phyloP scores from a whole-genome alignment of 37 sponge, comb jelly and placozoan genomes.

The Halisarca cf. caerulea region DNA sequence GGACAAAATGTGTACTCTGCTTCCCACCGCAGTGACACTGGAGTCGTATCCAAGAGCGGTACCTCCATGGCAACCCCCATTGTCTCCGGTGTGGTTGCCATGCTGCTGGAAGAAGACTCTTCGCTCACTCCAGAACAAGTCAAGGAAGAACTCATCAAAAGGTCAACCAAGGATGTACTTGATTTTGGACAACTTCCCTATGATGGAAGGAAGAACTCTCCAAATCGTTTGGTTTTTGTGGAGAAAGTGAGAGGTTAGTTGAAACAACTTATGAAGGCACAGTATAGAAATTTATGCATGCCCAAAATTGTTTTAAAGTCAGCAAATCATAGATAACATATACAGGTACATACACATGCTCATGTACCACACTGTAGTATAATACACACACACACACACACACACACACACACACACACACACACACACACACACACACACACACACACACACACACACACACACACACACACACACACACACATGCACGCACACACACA shows the following conservation, averaged over 20 bases:
- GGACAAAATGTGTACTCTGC: background rate
- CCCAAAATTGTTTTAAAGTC: no score
- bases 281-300: no score
- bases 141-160: slow-evolving; percentile 35
- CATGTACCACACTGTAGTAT: no score
- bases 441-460: no score
- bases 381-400: no score
- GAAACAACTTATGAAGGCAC: no score
- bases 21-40: background rate
- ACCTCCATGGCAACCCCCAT: slow-evolving; percentile 75
- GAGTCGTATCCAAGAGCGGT: slow-evolving; percentile 38
- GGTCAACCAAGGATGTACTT: slow-evolving; percentile 27
- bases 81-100: slow-evolving; percentile 61
- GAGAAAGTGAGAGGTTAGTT: background rate
- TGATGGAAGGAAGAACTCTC: background rate
- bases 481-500: no score
- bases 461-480: no score
- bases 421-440: no score
- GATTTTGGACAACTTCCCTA: slow-evolving; percentile 28
- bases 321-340: no score
- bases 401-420: no score
- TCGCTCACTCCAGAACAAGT: slow-evolving; percentile 44
- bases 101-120: slow-evolving; percentile 44
- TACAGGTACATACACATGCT: no score
- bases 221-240: slow-evolving; percentile 4